These are phyloP conservation scores for Oncorhynchus keta DNA, from an alignment of 2,113 vertebrate species.

Conservation along the genomic window DNA sequence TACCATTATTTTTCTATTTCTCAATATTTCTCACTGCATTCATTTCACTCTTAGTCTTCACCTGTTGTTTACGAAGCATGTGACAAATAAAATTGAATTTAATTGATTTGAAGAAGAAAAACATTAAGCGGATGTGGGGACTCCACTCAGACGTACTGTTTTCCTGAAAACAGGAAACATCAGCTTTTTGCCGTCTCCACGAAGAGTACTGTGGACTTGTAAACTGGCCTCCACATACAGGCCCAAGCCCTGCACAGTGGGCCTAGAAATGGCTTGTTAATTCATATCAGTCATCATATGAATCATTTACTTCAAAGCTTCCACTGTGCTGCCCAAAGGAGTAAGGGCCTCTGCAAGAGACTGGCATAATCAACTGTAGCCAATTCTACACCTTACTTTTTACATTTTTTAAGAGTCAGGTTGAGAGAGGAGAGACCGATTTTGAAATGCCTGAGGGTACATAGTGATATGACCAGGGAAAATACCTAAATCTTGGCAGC, in stretches of 20 bases:
- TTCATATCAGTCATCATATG: constrained; percentile 48
- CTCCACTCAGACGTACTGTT: too few relatives aligned
- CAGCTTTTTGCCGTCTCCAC: too few relatives aligned
- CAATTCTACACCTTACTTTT: not conserved
- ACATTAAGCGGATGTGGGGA: too few relatives aligned
- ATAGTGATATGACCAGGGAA: not conserved
- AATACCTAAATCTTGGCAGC: not conserved
- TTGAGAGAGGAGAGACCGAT: not conserved
- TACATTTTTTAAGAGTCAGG: not conserved
- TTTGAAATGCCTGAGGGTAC: not conserved
- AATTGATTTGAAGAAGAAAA: too few relatives aligned
- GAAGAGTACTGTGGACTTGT: not conserved
- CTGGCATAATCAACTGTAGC: not conserved
- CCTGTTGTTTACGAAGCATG: too few relatives aligned
- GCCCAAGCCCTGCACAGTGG: not conserved
- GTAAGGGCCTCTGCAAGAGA: not conserved
- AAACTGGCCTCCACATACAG: not conserved
- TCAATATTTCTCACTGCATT: too few relatives aligned
- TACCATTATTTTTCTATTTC: too few relatives aligned
- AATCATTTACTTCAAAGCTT: constrained; percentile 22
- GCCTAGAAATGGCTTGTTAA: constrained; percentile 23
- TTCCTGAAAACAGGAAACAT: too few relatives aligned
- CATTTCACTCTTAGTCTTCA: too few relatives aligned
- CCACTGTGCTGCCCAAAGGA: not conserved
- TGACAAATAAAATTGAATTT: too few relatives aligned